These are phyloP conservation scores for Doryteuthis pealeii DNA, from an alignment of 1,140 invertebrate genomes.

Conservation along the genomic window DNA sequence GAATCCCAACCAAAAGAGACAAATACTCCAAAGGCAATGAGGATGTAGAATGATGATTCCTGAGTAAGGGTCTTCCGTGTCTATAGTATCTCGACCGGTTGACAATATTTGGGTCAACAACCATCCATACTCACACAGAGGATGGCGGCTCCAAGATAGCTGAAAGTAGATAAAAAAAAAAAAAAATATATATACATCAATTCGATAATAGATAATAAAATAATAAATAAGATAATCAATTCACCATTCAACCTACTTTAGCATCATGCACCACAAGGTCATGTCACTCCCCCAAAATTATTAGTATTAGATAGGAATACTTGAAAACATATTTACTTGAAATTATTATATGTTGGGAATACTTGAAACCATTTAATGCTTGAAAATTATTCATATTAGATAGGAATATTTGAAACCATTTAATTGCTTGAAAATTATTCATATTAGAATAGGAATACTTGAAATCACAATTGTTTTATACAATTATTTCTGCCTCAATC, in stretches of 20 bases:
- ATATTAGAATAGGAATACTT: too few relatives aligned
- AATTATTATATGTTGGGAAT: neutral
- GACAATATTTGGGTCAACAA: constrained; percentile 71
- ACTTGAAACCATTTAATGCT: too few relatives aligned
- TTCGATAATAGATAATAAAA: constrained; percentile 2
- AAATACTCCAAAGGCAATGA: constrained; percentile 76
- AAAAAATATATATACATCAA: neutral
- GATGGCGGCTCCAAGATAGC: constrained; percentile 72
- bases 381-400: too few relatives aligned
- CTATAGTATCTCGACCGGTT: constrained; percentile 59
- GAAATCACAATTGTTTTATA: neutral
- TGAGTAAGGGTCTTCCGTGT: constrained; percentile 55
- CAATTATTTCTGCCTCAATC: neutral
- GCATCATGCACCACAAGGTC: neutral
- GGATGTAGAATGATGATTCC: constrained; percentile 60
- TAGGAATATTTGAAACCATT: too few relatives aligned
- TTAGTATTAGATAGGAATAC: too few relatives aligned
- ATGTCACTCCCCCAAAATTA: too few relatives aligned
- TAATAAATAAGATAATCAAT: neutral
- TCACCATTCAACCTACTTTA: neutral
- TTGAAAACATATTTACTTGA: neutral
- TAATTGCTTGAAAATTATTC: too few relatives aligned
- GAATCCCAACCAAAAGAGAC: constrained; percentile 83
- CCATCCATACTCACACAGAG: constrained; percentile 74
- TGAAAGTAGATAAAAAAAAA: constrained; percentile 56